Evolutionary conservation across 2,888 invertebrate genomes (phyloP).

Genomic region (Eristalinus sepulchralis): DNA sequence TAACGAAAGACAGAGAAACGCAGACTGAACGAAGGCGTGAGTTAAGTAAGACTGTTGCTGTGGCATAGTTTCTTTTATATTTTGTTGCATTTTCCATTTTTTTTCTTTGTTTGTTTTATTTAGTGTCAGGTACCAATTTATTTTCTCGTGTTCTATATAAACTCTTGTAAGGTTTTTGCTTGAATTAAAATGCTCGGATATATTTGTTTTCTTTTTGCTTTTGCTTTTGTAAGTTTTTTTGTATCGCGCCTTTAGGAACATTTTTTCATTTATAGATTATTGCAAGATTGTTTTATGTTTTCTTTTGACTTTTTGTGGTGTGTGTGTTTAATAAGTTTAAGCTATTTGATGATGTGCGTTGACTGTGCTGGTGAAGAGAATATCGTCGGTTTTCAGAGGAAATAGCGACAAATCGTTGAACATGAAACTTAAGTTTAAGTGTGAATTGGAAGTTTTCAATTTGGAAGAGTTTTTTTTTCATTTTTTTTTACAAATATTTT

Average conservation of each 20-base stretch:
- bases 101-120: slow-evolving; percentile 52
- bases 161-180: slow-evolving; percentile 70
- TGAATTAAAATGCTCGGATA: slow-evolving; percentile 76
- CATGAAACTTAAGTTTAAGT: slow-evolving; percentile 26
- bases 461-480: slow-evolving; percentile 61
- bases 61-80: slow-evolving; percentile 42
- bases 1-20: slow-evolving; percentile 6
- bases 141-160: slow-evolving; percentile 67
- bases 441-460: slow-evolving; percentile 53
- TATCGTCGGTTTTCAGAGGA: background rate
- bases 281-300: slow-evolving; percentile 23
- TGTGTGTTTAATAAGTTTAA: background rate
- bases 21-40: slow-evolving; percentile 12
- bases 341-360: background rate
- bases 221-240: slow-evolving; percentile 55
- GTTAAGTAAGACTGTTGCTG: slow-evolving; percentile 30
- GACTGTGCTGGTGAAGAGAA: slow-evolving; percentile 12
- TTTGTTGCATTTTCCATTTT: slow-evolving; percentile 47
- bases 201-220: slow-evolving; percentile 10
- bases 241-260: slow-evolving; percentile 69
- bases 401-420: slow-evolving; percentile 39
- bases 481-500: slow-evolving; percentile 18
- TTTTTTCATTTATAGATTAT: slow-evolving; percentile 49
- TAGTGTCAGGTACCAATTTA: slow-evolving; percentile 71
- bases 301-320: slow-evolving; percentile 1